Conservation (phyloP, 53 echinoderm and acorn worm genomes). For the Glandiceps talaboti region DNA sequence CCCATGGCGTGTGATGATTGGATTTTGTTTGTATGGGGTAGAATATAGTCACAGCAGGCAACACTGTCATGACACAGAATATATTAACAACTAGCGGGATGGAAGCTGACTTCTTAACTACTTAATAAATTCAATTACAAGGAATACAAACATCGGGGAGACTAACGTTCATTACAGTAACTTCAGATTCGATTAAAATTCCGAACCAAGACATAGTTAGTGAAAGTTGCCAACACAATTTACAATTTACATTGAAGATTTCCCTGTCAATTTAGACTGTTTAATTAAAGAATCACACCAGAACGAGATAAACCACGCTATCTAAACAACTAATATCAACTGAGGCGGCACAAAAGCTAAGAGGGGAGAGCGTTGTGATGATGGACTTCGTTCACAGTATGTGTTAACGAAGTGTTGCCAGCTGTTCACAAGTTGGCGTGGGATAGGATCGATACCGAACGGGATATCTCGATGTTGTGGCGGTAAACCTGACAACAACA, state of each 20-base stretch:
- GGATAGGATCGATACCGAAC: not conserved
- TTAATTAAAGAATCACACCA: too few relatives aligned
- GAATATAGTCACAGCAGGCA: not conserved
- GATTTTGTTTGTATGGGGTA: not conserved
- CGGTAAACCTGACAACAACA: too few relatives aligned
- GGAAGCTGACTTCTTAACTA: constrained; percentile 12
- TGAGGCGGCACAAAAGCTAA: not conserved
- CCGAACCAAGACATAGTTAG: too few relatives aligned
- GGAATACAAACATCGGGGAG: constrained; percentile 6
- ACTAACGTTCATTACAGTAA: not conserved
- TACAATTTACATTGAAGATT: too few relatives aligned
- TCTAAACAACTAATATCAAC: not conserved
- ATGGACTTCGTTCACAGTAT: not conserved
- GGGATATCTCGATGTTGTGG: too few relatives aligned
- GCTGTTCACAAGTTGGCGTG: not conserved
- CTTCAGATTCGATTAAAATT: not conserved
- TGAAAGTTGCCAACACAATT: too few relatives aligned
- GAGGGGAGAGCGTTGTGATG: not conserved
- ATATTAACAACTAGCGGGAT: not conserved
- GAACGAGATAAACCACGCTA: not conserved
- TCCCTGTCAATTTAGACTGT: too few relatives aligned
- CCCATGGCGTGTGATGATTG: not conserved
- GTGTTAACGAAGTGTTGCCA: not conserved
- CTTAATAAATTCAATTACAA: constrained; percentile 46
- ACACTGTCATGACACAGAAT: not conserved